phyloP scores from a whole-genome alignment of 2,888 invertebrate species.

The Dryococelus australis region DNA sequence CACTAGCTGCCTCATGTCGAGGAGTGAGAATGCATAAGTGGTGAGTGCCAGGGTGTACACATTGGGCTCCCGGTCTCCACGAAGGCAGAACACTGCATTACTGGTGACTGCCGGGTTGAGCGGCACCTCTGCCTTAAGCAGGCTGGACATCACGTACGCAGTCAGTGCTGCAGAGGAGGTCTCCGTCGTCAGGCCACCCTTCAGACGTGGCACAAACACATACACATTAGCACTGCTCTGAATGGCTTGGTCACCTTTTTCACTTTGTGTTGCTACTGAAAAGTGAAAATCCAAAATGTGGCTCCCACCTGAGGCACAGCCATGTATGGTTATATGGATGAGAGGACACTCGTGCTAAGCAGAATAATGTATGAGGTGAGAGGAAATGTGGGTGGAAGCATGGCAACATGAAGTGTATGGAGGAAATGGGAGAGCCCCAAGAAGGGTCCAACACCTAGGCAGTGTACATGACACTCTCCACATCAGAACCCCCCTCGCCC shows the following conservation, averaged over 20 bases:
- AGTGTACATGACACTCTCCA: too few relatives aligned
- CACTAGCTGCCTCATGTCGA: conserved; percentile 59
- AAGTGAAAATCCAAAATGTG: not conserved
- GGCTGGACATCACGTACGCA: conserved; percentile 72
- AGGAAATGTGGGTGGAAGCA: too few relatives aligned
- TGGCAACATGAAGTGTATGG: too few relatives aligned
- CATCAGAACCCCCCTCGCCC: too few relatives aligned
- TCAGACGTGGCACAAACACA: conserved; percentile 36
- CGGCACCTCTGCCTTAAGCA: conserved; percentile 66
- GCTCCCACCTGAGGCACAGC: not conserved
- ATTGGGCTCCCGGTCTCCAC: conserved; percentile 56
- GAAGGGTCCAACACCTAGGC: too few relatives aligned
- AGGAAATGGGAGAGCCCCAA: too few relatives aligned
- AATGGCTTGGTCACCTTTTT: not conserved
- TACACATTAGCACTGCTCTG: not conserved
- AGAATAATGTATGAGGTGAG: too few relatives aligned
- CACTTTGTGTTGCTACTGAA: not conserved
- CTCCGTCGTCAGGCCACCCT: conserved; percentile 52
- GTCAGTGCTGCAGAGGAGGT: conserved; percentile 68
- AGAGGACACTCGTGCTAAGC: too few relatives aligned
- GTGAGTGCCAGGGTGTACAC: conserved; percentile 63
- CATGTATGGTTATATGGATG: not conserved
- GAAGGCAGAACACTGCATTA: conserved; percentile 68
- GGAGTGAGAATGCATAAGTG: conserved; percentile 62
- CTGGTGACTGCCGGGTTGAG: conserved; percentile 62